phyloP scores from a whole-genome alignment of 2,888 invertebrate species.

The Callinectes sapidus region DNA sequence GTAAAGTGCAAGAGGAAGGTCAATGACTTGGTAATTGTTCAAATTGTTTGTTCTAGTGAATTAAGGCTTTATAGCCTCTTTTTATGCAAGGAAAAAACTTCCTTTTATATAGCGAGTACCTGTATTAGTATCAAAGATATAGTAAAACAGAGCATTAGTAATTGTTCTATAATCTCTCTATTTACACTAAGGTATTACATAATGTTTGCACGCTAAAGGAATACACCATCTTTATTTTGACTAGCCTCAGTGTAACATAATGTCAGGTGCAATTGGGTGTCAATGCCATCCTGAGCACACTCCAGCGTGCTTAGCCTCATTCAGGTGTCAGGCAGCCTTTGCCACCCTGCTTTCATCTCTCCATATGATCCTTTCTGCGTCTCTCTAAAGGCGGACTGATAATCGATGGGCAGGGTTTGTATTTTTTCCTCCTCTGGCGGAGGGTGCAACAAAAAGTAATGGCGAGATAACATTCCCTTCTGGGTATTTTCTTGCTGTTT shows the following conservation, averaged over 20 bases:
- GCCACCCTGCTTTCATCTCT: neutral
- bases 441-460: conserved; percentile 30
- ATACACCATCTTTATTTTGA: neutral
- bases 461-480: conserved; percentile 43
- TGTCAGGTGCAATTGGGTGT: neutral
- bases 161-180: neutral
- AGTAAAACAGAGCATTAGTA: neutral
- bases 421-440: neutral
- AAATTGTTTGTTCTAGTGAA: too few relatives aligned
- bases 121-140: too few relatives aligned
- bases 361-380: conserved; percentile 5
- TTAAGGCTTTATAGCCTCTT: too few relatives aligned
- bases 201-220: neutral
- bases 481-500: conserved; percentile 21
- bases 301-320: neutral
- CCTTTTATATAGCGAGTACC: too few relatives aligned
- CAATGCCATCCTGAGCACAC: neutral
- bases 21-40: too few relatives aligned
- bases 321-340: neutral
- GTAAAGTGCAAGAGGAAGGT: too few relatives aligned
- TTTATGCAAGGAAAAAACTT: too few relatives aligned
- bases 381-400: conserved; percentile 6
- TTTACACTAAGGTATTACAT: neutral
- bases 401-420: neutral
- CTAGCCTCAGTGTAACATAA: neutral